Conservation (phyloP, 1,140 invertebrate species). For the Daktulosphaira vitifoliae region DNA sequence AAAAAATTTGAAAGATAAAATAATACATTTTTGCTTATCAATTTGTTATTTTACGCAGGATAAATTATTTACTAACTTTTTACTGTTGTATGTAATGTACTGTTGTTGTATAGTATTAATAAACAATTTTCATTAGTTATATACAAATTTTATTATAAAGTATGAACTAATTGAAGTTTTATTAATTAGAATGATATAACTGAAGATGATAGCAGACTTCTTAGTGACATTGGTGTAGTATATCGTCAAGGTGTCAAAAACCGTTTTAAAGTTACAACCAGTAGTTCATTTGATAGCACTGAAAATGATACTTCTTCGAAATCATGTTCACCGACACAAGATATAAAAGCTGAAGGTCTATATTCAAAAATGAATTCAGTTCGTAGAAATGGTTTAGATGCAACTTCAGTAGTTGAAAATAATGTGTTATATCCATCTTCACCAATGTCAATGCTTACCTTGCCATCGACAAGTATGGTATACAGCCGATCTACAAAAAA, state of each 20-base stretch:
- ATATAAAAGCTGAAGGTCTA: conserved; percentile 27
- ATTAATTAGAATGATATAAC: conserved; percentile 4
- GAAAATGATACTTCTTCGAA: conserved; percentile 12
- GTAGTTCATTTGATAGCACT: neutral
- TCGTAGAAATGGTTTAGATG: conserved; percentile 14
- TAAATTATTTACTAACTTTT: no score
- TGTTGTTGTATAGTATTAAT: no score
- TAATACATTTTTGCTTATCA: no score
- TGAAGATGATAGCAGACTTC: conserved; percentile 21
- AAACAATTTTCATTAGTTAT: no score
- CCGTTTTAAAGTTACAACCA: conserved; percentile 11
- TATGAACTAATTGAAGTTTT: no score
- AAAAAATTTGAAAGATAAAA: no score
- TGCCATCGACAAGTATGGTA: conserved; percentile 1
- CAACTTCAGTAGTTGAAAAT: conserved; percentile 17
- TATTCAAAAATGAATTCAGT: conserved; percentile 22
- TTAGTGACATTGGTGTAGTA: conserved; percentile 10
- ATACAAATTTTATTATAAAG: no score
- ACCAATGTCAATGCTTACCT: conserved; percentile 16
- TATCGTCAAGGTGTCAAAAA: conserved; percentile 3
- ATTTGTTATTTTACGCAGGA: no score
- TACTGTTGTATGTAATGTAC: no score
- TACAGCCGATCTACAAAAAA: neutral
- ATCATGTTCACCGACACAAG: conserved; percentile 11
- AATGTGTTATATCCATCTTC: neutral